These are phyloP conservation scores for Eretmochelys imbricata DNA, from an alignment of 2,113 vertebrate genomes.

Conservation along the genomic window DNA sequence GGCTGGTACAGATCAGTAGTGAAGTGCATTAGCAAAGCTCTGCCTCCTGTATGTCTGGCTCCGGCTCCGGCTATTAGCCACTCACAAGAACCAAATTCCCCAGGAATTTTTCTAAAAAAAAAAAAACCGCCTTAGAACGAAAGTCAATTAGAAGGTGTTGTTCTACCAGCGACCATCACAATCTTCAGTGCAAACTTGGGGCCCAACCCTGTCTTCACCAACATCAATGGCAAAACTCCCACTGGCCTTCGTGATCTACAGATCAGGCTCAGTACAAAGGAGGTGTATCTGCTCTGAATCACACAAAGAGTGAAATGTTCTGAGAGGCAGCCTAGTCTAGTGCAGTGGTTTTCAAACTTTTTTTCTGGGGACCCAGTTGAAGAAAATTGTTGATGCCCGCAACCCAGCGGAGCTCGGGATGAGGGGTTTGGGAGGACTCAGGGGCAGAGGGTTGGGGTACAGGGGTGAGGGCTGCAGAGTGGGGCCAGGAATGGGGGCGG, in stretches of 20 bases:
- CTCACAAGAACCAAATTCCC: neutral
- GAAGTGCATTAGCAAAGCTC: neutral
- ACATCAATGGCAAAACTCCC: neutral
- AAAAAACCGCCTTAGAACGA: neutral
- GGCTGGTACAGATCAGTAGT: neutral
- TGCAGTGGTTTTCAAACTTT: too few relatives aligned
- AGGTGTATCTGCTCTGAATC: neutral
- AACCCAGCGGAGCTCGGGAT: too few relatives aligned
- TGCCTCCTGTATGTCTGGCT: neutral
- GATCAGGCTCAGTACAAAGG: neutral
- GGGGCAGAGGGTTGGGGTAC: too few relatives aligned
- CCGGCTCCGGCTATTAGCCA: neutral
- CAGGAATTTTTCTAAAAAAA: neutral
- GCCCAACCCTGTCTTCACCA: neutral
- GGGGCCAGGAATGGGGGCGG: too few relatives aligned
- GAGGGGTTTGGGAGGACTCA: too few relatives aligned
- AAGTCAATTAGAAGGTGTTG: neutral
- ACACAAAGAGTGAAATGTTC: neutral
- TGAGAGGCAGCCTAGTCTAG: slow-evolving; percentile 40
- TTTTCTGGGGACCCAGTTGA: too few relatives aligned
- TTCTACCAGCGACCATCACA: neutral
- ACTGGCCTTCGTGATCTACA: rapidly evolving
- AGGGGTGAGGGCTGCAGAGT: too few relatives aligned
- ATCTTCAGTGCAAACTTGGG: rapidly evolving
- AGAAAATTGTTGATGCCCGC: too few relatives aligned